Evolutionary conservation across 2,113 vertebrate species (phyloP).

Genomic region (Onychorhynchus coronatus): DNA sequence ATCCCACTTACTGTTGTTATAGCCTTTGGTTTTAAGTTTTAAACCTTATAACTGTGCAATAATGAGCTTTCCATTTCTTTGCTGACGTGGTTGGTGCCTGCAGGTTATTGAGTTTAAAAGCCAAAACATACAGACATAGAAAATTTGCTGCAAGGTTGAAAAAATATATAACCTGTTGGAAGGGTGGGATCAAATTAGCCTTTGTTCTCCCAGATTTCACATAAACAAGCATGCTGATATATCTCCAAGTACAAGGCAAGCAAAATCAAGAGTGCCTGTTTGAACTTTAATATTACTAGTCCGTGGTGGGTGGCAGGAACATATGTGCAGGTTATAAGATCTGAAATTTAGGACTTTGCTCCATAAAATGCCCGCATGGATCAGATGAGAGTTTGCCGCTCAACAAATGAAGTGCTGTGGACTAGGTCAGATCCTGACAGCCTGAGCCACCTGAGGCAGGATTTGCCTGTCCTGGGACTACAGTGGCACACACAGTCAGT

Average conservation of each 20-base stretch:
- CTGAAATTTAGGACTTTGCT: not conserved
- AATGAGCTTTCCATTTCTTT: constrained; percentile 52
- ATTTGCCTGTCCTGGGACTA: not conserved
- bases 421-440: not conserved
- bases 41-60: constrained; percentile 10
- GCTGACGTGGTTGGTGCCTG: not conserved
- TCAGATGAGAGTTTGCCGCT: not conserved
- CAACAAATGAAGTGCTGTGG: not conserved
- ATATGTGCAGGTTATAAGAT: not conserved
- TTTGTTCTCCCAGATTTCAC: constrained; percentile 38
- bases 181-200: constrained; percentile 46
- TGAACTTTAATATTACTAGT: not conserved
- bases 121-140: constrained; percentile 49
- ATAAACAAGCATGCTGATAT: not conserved
- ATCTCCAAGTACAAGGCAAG: not conserved
- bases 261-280: not conserved
- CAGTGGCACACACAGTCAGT: rapidly evolving
- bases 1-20: constrained; percentile 23
- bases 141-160: constrained; percentile 46
- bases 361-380: not conserved
- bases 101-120: constrained; percentile 32
- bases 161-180: constrained; percentile 27
- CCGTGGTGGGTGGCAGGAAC: not conserved
- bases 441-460: not conserved
- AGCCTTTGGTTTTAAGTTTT: constrained; percentile 41